Evolutionary conservation across 2,113 vertebrate species (phyloP).

Genomic region (Illadopsis cleaveri): DNA sequence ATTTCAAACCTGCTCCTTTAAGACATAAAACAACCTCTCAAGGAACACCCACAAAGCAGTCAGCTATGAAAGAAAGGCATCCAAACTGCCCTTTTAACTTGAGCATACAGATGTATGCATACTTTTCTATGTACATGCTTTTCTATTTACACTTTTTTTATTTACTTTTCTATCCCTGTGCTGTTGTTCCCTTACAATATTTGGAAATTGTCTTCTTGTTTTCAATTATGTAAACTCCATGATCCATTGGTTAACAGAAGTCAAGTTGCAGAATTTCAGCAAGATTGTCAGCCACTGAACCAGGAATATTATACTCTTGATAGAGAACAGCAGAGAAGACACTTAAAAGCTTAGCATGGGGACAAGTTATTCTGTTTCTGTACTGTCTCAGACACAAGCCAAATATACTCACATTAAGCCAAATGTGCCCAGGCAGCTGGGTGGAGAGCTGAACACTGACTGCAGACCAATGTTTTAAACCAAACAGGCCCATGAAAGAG

Average conservation of each 20-base stretch:
- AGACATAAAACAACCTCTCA: neutral
- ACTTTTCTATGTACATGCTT: neutral
- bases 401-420: neutral
- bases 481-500: neutral
- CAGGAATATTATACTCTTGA: neutral
- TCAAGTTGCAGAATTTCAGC: neutral
- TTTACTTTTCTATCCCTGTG: too few species aligned
- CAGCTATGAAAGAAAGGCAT: neutral
- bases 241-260: neutral
- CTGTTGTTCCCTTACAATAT: fast-evolving
- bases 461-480: neutral
- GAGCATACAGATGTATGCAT: fast-evolving
- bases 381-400: fast-evolving
- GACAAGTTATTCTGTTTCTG: neutral
- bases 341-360: neutral
- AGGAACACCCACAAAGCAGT: neutral
- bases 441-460: neutral
- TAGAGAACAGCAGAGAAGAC: neutral
- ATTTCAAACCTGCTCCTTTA: neutral
- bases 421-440: neutral
- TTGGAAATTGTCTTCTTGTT: neutral
- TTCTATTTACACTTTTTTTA: too few species aligned
- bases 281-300: neutral
- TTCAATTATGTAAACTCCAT: neutral
- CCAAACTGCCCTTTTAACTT: neutral